Conservation (phyloP, 1,140 invertebrate species). For the Drosophila bifasciata region DNA sequence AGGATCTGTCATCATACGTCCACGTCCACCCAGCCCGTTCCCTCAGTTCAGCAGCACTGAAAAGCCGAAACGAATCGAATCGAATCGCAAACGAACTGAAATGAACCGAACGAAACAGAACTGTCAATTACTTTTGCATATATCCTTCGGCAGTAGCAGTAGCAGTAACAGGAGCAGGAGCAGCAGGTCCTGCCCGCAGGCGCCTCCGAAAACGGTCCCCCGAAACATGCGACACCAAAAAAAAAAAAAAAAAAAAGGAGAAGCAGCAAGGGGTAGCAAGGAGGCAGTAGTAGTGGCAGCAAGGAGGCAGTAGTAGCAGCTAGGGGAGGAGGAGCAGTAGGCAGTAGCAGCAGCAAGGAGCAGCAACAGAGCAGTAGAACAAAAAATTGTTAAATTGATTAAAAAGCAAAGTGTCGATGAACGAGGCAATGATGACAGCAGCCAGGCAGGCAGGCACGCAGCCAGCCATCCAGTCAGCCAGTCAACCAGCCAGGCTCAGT, state of each 20-base stretch:
- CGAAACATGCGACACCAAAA: constrained; percentile 21
- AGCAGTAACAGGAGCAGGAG: too few relatives aligned
- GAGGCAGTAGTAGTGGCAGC: too few relatives aligned
- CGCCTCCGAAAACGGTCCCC: constrained; percentile 29
- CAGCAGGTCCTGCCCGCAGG: constrained; percentile 7
- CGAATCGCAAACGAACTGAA: constrained; percentile 20
- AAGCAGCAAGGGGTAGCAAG: too few relatives aligned
- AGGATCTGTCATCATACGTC: constrained; percentile 11
- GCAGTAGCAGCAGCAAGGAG: too few relatives aligned
- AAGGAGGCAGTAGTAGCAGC: too few relatives aligned
- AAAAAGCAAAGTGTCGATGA: constrained; percentile 82
- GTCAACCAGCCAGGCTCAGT: constrained; percentile 5
- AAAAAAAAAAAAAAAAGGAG: too few relatives aligned
- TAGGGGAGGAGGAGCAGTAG: constrained; percentile 7
- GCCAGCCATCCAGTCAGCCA: constrained; percentile 9
- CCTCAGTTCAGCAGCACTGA: too few relatives aligned
- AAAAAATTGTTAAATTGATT: constrained; percentile 82
- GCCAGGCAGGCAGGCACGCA: constrained; percentile 26
- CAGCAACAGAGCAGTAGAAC: constrained; percentile 4
- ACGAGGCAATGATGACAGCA: constrained; percentile 80
- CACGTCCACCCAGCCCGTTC: too few relatives aligned
- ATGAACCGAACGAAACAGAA: constrained; percentile 28
- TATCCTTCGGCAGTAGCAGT: constrained; percentile 23
- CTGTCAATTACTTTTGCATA: constrained; percentile 79
- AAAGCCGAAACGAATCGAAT: constrained; percentile 4